These are phyloP conservation scores for Erythrolamprus reginae DNA, from an alignment of 2,113 vertebrate genomes.

Conservation along the genomic window DNA sequence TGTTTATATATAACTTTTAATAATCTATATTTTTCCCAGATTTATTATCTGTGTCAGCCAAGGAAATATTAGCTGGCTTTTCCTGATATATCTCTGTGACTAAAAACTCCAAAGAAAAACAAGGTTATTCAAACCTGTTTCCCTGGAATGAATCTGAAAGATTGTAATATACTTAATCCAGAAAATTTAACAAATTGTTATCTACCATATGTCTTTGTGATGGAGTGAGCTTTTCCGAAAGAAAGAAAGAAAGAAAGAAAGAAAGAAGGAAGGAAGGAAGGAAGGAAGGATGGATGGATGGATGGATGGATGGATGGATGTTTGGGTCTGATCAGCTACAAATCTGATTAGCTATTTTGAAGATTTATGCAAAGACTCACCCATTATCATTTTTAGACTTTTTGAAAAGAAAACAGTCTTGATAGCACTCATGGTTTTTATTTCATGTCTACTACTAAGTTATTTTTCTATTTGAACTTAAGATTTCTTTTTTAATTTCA, in stretches of 20 bases:
- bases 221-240: not conserved
- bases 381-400: not conserved
- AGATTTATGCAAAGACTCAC: not conserved
- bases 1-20: not conserved
- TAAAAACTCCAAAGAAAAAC: not conserved
- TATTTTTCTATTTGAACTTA: slow-evolving; percentile 16
- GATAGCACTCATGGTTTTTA: slow-evolving; percentile 4
- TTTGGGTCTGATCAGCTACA: not conserved
- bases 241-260: not conserved
- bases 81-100: not conserved
- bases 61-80: not conserved
- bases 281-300: too few relatives aligned
- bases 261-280: too few relatives aligned
- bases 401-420: slow-evolving; percentile 40
- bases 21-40: not conserved
- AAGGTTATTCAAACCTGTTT: not conserved
- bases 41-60: not conserved
- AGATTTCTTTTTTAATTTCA: slow-evolving; percentile 35
- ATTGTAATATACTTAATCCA: not conserved
- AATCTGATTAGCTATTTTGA: not conserved
- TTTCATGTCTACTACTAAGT: slow-evolving; percentile 27
- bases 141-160: not conserved
- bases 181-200: not conserved
- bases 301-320: not conserved
- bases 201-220: not conserved